Conservation (phyloP, 2,113 vertebrate genomes). For the Calcarius ornatus region DNA sequence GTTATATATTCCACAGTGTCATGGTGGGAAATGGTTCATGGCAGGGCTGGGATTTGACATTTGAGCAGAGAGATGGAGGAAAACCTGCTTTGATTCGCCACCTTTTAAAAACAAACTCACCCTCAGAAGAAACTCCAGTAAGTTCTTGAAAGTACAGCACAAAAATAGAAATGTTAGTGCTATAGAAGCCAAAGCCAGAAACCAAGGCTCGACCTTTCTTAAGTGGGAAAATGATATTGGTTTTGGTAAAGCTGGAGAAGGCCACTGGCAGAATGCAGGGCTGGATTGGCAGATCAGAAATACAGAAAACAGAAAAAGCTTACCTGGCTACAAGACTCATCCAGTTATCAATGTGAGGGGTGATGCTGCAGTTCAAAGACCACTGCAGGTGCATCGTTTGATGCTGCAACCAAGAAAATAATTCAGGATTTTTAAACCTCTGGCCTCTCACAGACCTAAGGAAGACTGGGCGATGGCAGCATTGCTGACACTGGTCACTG, state of each 20-base stretch:
- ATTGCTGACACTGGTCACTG: accelerated
- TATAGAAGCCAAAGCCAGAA: background rate
- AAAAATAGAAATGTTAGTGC: background rate
- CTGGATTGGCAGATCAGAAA: background rate
- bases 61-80: background rate
- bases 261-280: background rate
- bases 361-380: background rate
- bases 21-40: background rate
- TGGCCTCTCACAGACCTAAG: background rate
- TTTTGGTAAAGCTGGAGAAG: background rate
- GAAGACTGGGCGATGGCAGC: accelerated
- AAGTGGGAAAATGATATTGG: background rate
- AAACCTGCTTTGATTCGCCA: background rate
- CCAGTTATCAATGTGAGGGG: background rate
- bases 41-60: background rate
- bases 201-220: background rate
- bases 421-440: background rate
- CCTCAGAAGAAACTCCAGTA: background rate
- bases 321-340: background rate
- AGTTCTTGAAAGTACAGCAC: background rate
- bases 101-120: background rate
- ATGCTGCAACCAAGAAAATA: background rate
- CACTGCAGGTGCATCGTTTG: background rate
- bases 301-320: background rate
- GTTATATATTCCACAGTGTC: background rate